phyloP scores from a whole-genome alignment of 1,140 invertebrate genomes.

The Mamestra configurata region DNA sequence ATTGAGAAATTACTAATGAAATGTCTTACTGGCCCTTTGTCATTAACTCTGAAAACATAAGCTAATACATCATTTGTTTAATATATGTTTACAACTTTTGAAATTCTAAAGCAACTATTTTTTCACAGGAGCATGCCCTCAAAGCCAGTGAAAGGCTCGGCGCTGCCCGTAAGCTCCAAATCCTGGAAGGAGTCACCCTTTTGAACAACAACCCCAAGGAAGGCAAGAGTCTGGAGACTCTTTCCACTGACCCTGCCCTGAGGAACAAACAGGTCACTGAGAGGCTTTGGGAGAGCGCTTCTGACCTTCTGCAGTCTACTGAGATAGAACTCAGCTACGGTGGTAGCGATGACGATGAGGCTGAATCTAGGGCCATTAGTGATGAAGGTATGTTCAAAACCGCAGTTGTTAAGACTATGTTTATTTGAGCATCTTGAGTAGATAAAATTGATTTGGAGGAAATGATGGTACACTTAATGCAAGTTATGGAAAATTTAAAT shows the following conservation, averaged over 20 bases:
- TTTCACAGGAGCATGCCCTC: conserved; percentile 77
- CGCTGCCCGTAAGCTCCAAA: conserved; percentile 73
- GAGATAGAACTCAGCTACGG: conserved; percentile 78
- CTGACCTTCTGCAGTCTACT: conserved; percentile 71
- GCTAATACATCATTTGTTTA: no score
- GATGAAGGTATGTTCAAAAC: conserved; percentile 66
- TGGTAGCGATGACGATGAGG: conserved; percentile 67
- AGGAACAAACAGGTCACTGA: conserved; percentile 74
- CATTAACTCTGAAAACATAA: no score
- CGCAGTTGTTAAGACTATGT: background rate
- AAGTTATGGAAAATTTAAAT: background rate
- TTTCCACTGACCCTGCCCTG: conserved; percentile 70
- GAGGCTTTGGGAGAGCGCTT: conserved; percentile 72
- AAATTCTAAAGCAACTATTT: conserved; percentile 7
- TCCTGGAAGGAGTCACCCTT: conserved; percentile 76
- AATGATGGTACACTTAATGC: no score
- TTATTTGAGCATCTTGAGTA: background rate
- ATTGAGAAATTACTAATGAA: no score
- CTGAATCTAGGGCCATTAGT: conserved; percentile 72
- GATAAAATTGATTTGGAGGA: background rate
- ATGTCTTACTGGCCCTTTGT: no score
- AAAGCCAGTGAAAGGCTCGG: conserved; percentile 73
- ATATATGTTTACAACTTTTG: no score
- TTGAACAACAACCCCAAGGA: conserved; percentile 77
- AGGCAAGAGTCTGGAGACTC: conserved; percentile 70